These are phyloP conservation scores for Hypolimnas misippus DNA, from an alignment of 2,888 invertebrate species.

Conservation along the genomic window DNA sequence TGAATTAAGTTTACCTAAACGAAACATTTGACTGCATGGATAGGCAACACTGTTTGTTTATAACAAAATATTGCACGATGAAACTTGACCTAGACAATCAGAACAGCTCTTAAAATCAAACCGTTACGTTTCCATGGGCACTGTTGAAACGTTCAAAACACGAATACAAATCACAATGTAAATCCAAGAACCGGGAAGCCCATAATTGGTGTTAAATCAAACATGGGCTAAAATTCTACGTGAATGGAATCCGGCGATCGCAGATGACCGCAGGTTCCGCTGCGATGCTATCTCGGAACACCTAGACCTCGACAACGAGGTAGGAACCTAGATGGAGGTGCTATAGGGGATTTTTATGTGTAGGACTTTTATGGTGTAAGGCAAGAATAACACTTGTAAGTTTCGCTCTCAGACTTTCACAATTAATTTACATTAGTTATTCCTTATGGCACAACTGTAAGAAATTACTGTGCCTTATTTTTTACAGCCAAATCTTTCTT, in stretches of 20 bases:
- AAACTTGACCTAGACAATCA: too few relatives aligned
- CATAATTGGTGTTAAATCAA: constrained; percentile 84
- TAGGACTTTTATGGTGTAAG: neutral
- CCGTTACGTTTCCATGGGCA: neutral
- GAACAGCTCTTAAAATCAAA: neutral
- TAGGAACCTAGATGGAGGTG: constrained; percentile 43
- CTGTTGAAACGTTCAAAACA: constrained; percentile 6
- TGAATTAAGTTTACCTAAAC: too few relatives aligned
- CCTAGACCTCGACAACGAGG: constrained; percentile 63
- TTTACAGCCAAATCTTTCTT: too few relatives aligned
- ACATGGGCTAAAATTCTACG: constrained; percentile 79
- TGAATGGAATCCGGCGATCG: constrained; percentile 81
- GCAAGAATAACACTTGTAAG: too few relatives aligned
- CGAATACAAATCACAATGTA: constrained; percentile 50
- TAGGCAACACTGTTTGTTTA: too few relatives aligned
- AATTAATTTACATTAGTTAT: too few relatives aligned
- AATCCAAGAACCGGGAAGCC: constrained; percentile 73
- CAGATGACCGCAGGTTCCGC: constrained; percentile 79
- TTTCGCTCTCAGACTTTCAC: too few relatives aligned
- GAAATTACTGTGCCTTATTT: too few relatives aligned
- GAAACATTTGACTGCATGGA: too few relatives aligned
- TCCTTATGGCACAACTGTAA: too few relatives aligned
- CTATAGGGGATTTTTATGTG: constrained; percentile 11
- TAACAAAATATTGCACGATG: too few relatives aligned
- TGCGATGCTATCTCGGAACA: constrained; percentile 76